Evolutionary conservation across 2,888 invertebrate species (phyloP).

Genomic region (Neria commutata): DNA sequence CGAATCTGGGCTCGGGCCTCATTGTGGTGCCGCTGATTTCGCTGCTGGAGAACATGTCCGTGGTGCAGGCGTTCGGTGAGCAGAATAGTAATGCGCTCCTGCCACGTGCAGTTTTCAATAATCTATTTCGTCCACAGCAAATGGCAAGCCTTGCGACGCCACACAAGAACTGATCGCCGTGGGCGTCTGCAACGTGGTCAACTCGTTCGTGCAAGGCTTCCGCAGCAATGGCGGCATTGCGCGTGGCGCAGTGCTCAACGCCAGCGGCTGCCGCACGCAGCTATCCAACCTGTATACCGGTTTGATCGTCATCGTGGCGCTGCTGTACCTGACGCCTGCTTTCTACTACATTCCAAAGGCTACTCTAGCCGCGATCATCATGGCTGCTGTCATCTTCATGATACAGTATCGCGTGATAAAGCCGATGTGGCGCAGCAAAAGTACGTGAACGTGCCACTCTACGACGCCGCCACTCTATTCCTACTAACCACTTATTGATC

Average conservation of each 20-base stretch:
- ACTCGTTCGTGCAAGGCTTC: conserved; percentile 85
- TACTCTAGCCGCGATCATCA: conserved; percentile 86
- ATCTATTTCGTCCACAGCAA: conserved; percentile 62
- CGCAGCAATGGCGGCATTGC: conserved; percentile 83
- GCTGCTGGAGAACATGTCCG: conserved; percentile 88
- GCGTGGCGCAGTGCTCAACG: conserved; percentile 86
- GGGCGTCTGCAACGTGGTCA: conserved; percentile 77
- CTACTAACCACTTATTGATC: no score
- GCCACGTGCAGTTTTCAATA: not conserved
- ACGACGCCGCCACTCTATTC: no score
- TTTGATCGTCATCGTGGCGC: conserved; percentile 79
- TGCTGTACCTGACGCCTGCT: conserved; percentile 85
- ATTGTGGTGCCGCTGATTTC: conserved; percentile 87
- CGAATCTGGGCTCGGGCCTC: conserved; percentile 82
- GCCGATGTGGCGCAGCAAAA: conserved; percentile 89
- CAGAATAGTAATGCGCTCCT: not conserved
- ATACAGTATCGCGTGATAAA: conserved; percentile 84
- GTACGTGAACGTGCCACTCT: conserved; percentile 65
- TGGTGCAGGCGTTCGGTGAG: conserved; percentile 58
- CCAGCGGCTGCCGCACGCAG: conserved; percentile 87
- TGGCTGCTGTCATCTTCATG: conserved; percentile 91
- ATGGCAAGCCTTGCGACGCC: conserved; percentile 83
- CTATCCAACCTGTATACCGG: conserved; percentile 84
- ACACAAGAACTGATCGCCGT: conserved; percentile 91
- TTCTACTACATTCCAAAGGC: conserved; percentile 88